Base-by-base conservation (phyloP, 2,888 invertebrate species). In the Ischnus inquisitorius region DNA sequence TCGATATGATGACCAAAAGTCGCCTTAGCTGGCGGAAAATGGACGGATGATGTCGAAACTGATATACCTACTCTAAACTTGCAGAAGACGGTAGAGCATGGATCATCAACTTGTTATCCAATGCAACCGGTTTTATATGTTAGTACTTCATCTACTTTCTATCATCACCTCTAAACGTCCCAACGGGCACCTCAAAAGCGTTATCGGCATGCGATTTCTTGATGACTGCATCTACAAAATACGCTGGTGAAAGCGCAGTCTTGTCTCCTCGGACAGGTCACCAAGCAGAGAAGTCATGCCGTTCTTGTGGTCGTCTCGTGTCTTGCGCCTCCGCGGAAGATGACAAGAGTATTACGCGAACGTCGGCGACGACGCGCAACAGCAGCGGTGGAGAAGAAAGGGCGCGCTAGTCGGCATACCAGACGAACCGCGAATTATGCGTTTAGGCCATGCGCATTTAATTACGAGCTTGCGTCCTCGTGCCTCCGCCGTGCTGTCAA, bases 381-480 rank as follows among this genome's bases (percentile, higher is more conserved):
- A 19, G 46, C 62, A 28, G 34, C 62, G 43, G 19, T 46, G 25
- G 6, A 19, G 46, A 74, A 57, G 34, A 65, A 77, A 71, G 46
- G 46, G 48, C 67, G 41, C 16, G 16, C 54, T 65, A 65, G 39
- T 65, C 62, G 46, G 48, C 57, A 46, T 71, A 57, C 67, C 74
- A 54, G 71, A 71, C 71, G 65, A 83, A 67, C 69, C 69, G 25
- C 51, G 74, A 81, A 78, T 75, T 64, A 74, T 57, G 65, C 87
- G 86, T 89, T 88, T 87, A 87, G 83, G 80, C 81, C 81, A 79
- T 85, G 86, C 85, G 76, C 80, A 84, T 88, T 90, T 91, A 90
- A 91, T 91, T 90, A 89, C 87, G 79, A 88, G 84, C 62, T 65
- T 14, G 39, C 39, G 43, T 48, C 71, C 86, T 81, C 82, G 85